Evolutionary conservation across 2,797 vertebrate genomes (phyloP), one percentile per base, ranked within the genome.

Genomic region (Typhlichthys eigenmanni): DNA sequence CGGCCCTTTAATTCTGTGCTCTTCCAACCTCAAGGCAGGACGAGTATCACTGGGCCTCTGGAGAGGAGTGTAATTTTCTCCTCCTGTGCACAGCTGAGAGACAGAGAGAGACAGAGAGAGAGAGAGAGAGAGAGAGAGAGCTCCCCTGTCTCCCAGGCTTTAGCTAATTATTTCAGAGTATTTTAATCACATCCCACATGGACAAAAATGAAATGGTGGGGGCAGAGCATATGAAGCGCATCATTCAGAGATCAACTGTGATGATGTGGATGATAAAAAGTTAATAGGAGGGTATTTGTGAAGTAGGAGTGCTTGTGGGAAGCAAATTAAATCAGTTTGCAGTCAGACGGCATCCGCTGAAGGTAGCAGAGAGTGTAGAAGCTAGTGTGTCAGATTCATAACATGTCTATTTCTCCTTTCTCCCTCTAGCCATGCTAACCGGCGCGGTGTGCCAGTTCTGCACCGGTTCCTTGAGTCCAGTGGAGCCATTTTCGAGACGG

Each of bases 381-480:
- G 34, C 34, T 38, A 38, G 34, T 38, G 34, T 38, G 6, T 38
- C 34, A 8, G 34, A 38, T 38, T 38, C 34, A 9, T 38, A 9
- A 38, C 34, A 38, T 38, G 8, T 38, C 7, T 38, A 38, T 1
- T 38, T 9, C 34, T 38, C 34, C 34, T 68, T 65, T 46, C 6
- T 76, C 68, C 75, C 58, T 72, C 11, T 81, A 94, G 93, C 82
- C 4, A 90, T 92, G 83, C 69, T 92, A 14, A 3, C 79, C 43
- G 85, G 77, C 19, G 79, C 86, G 17, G 71, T 62, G 17, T 88
- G 86, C 68, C 87, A 86, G 69, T 87, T 93, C 70, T 93, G 90
- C 79, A 70, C 74, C n/a, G 84, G 67, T 43, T 89, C 88, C 48
- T 71, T 91, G 32, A 56, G 51, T 52, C 80, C 86, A 68, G 71